phyloP scores from a whole-genome alignment of 2,797 vertebrate genomes.

The Cryptoblepharus egeriae region DNA sequence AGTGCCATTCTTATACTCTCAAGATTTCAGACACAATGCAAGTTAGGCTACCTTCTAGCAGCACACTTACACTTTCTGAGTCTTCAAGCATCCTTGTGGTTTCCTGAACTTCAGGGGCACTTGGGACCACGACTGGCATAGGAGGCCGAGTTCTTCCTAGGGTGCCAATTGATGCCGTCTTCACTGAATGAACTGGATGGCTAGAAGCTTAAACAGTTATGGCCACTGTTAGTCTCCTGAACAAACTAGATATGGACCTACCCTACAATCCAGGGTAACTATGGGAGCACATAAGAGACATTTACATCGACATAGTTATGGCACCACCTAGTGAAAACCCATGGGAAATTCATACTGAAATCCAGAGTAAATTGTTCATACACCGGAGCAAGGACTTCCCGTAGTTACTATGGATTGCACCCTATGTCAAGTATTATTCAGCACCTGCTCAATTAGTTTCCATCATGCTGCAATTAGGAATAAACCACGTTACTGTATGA shows the following conservation, averaged over 20 bases:
- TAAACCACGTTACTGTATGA: neutral
- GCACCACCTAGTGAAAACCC: too few species aligned
- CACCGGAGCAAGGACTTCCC: too few species aligned
- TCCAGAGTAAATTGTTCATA: too few species aligned
- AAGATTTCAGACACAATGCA: rapidly evolving
- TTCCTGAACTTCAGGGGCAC: constrained; percentile 92
- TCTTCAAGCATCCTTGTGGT: constrained; percentile 95
- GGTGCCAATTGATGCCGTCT: constrained; percentile 96
- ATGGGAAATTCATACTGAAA: too few species aligned
- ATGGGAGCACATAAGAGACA: too few species aligned
- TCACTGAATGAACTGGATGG: constrained; percentile 86
- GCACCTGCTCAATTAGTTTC: neutral
- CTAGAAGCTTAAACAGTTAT: constrained; percentile 77
- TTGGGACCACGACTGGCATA: constrained; percentile 92
- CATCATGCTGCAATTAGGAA: neutral
- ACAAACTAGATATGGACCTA: too few species aligned
- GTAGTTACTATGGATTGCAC: too few species aligned
- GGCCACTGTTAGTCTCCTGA: neutral
- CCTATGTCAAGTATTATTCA: too few species aligned
- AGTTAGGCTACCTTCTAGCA: neutral
- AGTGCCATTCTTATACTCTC: neutral
- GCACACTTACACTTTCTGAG: constrained; percentile 90
- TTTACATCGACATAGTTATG: too few species aligned
- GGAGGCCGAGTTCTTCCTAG: constrained; percentile 92
- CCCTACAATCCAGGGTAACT: too few species aligned